These are phyloP conservation scores for Diabrotica balteata DNA, from an alignment of 2,888 invertebrate species.

Conservation along the genomic window DNA sequence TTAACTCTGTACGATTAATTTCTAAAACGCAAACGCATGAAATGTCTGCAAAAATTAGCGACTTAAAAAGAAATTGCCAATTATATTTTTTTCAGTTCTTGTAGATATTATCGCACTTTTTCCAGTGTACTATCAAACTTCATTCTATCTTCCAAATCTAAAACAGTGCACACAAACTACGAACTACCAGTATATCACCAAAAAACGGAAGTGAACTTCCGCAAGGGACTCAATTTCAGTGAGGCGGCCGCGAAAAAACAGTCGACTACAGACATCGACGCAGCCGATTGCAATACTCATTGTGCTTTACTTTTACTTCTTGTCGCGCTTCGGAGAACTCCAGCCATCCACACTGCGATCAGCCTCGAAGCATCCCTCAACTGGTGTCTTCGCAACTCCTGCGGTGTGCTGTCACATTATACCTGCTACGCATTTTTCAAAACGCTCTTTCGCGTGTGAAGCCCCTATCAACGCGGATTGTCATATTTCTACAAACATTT, in stretches of 20 bases:
- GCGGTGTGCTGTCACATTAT: too few relatives aligned
- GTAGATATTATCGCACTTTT: neutral
- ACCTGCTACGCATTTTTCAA: too few relatives aligned
- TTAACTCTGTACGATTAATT: too few relatives aligned
- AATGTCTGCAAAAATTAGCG: neutral
- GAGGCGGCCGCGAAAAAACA: constrained; percentile 17
- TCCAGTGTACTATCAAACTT: constrained; percentile 14
- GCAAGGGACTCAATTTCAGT: constrained; percentile 40
- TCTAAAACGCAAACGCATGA: neutral
- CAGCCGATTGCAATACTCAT: constrained; percentile 20
- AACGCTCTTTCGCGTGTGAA: too few relatives aligned
- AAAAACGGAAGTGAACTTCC: constrained; percentile 46
- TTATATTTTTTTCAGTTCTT: neutral
- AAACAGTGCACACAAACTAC: constrained; percentile 3
- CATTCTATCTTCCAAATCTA: constrained; percentile 22
- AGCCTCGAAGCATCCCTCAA: too few relatives aligned
- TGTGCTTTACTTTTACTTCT: constrained; percentile 31
- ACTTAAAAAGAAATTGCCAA: neutral
- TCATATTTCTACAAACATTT: too few relatives aligned
- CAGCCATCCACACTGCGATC: neutral
- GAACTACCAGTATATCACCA: constrained; percentile 35
- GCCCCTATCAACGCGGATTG: too few relatives aligned
- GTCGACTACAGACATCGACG: constrained; percentile 13
- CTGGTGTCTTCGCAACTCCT: too few relatives aligned
- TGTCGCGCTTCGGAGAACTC: constrained; percentile 6